Evolutionary conservation across 2,888 invertebrate species (phyloP).

Genomic region (Scaptomyza polygonia): DNA sequence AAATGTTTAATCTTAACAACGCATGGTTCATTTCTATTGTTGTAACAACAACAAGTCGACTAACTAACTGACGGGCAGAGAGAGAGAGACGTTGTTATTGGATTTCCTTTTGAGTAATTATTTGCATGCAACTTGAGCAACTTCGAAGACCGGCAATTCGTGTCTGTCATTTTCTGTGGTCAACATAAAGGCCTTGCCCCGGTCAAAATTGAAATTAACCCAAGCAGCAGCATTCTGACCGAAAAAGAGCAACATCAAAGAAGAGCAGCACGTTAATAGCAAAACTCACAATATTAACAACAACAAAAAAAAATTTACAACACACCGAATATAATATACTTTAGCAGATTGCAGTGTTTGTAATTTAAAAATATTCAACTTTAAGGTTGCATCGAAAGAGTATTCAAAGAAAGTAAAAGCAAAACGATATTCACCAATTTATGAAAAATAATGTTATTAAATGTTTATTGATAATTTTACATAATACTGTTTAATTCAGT

Average conservation of each 20-base stretch:
- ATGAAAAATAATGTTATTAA: neutral
- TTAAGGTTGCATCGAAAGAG: too few relatives aligned
- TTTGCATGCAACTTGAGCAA: conserved; percentile 77
- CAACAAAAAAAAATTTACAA: neutral
- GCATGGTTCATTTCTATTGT: conserved; percentile 54
- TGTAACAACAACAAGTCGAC: conserved; percentile 15
- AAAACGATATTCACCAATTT: too few relatives aligned
- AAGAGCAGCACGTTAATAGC: conserved; percentile 66
- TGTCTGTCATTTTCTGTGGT: conserved; percentile 66
- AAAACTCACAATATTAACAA: neutral
- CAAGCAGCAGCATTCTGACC: conserved; percentile 46
- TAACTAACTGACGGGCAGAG: conserved; percentile 26
- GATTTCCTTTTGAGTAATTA: conserved; percentile 74
- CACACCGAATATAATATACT: conserved; percentile 4
- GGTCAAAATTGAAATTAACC: conserved; percentile 66
- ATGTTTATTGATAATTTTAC: neutral
- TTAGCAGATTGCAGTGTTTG: neutral
- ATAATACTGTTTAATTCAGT: too few relatives aligned
- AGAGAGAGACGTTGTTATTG: conserved; percentile 36
- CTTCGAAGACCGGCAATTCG: conserved; percentile 20
- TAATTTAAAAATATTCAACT: too few relatives aligned
- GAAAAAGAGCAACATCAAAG: conserved; percentile 26
- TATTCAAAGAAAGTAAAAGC: too few relatives aligned
- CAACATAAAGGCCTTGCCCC: conserved; percentile 62
- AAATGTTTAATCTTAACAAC: conserved; percentile 63